These are phyloP conservation scores for Aythya fuligula DNA, from an alignment of 2,797 vertebrate genomes.

Conservation along the genomic window DNA sequence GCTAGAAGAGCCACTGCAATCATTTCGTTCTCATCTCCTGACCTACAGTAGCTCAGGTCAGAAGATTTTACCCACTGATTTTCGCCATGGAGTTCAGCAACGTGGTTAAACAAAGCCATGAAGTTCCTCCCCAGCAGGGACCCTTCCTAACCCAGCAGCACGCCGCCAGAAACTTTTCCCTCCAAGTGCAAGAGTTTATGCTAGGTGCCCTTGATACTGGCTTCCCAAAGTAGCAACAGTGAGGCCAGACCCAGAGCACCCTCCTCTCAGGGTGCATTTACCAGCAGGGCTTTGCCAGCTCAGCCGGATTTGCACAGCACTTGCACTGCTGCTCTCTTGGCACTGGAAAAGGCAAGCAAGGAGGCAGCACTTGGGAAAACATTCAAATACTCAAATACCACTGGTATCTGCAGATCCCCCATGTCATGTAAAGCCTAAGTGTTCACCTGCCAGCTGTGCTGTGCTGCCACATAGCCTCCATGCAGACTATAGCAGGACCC, in stretches of 20 bases:
- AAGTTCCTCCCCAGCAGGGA: not conserved
- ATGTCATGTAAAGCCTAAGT: rapidly evolving
- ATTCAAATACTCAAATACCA: rapidly evolving
- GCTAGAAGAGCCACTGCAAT: not conserved
- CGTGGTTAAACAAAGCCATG: not conserved
- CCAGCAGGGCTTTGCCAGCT: not conserved
- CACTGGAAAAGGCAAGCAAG: not conserved
- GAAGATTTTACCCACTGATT: not conserved
- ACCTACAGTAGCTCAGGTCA: not conserved
- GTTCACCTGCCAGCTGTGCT: not conserved
- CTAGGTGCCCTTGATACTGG: not conserved
- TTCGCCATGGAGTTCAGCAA: not conserved
- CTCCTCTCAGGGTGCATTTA: not conserved
- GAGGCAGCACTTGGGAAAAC: not conserved
- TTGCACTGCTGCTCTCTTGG: not conserved
- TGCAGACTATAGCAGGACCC: rapidly evolving
- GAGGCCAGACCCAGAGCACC: not conserved
- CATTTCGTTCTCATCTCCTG: not conserved
- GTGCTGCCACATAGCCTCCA: not conserved
- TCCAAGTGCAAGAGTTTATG: not conserved
- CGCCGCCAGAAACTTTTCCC: not conserved
- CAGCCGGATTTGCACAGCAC: not conserved
- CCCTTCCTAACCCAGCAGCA: not conserved
- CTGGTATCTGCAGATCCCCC: not conserved
- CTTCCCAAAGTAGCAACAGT: not conserved